These are phyloP conservation scores for Ammodytes marinus DNA, from an alignment of 2,113 vertebrate species.

Conservation along the genomic window DNA sequence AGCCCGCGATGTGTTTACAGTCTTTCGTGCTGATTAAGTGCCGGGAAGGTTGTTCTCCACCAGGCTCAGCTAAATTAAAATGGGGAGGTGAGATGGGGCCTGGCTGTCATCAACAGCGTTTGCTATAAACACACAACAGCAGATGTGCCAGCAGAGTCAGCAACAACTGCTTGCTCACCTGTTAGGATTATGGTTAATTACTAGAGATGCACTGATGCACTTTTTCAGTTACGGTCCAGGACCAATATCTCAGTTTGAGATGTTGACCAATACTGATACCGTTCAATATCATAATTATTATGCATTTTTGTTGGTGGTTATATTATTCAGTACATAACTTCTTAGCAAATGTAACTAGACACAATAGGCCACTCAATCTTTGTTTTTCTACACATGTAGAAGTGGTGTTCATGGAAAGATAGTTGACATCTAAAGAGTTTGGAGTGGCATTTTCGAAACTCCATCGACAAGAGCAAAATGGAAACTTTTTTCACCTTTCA, in stretches of 20 bases:
- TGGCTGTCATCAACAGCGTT: conserved; percentile 60
- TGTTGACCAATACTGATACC: too few relatives aligned
- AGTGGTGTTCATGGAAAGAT: neutral
- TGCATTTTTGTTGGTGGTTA: too few relatives aligned
- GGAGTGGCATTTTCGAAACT: neutral
- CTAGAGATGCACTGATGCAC: too few relatives aligned
- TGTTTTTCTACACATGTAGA: neutral
- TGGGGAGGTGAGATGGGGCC: conserved; percentile 53
- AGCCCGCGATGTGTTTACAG: conserved; percentile 63
- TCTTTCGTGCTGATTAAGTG: conserved; percentile 58
- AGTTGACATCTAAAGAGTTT: neutral
- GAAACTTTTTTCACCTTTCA: too few relatives aligned
- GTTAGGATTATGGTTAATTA: too few relatives aligned
- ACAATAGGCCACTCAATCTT: neutral
- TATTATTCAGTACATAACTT: too few relatives aligned
- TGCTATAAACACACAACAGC: conserved; percentile 30
- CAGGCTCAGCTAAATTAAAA: conserved; percentile 64
- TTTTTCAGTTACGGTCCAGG: too few relatives aligned
- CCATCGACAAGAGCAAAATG: too few relatives aligned
- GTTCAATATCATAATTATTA: too few relatives aligned
- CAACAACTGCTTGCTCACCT: conserved; percentile 30
- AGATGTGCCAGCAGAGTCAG: conserved; percentile 44
- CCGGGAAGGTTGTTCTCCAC: conserved; percentile 46
- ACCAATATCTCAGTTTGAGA: too few relatives aligned
- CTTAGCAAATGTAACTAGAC: neutral